Evolutionary conservation across 2,888 invertebrate genomes (phyloP).

Genomic region (Marronus borbonicus): DNA sequence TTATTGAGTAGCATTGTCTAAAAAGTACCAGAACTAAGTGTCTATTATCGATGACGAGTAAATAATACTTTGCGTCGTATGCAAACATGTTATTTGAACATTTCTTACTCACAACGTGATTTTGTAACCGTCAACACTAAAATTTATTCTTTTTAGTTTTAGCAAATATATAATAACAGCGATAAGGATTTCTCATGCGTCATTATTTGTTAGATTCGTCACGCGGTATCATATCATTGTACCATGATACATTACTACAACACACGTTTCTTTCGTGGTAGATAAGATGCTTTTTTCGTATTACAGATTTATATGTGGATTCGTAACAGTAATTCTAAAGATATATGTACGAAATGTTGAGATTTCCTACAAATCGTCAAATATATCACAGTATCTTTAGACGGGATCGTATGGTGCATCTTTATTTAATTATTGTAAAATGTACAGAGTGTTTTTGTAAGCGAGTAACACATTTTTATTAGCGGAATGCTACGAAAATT

Average conservation of each 20-base stretch:
- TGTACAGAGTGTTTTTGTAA: too few species aligned
- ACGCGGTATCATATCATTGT: background rate
- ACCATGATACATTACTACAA: background rate
- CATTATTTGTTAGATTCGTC: background rate
- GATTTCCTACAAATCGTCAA: too few species aligned
- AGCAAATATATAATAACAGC: background rate
- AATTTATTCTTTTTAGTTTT: background rate
- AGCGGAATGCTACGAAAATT: too few species aligned
- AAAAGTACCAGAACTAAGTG: too few species aligned
- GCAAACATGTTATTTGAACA: conserved; percentile 1
- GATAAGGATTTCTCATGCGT: background rate
- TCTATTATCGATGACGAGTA: too few species aligned
- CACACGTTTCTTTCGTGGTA: background rate
- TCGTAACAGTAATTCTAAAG: background rate
- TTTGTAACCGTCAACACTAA: background rate
- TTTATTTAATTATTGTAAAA: too few species aligned
- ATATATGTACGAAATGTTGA: background rate
- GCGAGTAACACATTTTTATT: too few species aligned
- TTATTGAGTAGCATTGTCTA: too few species aligned
- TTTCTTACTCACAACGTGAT: background rate
- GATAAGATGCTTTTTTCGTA: background rate
- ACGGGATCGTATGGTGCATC: too few species aligned
- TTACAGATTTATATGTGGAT: background rate
- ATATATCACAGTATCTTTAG: too few species aligned
- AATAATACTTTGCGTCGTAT: too few species aligned